phyloP scores from a whole-genome alignment of 2,888 invertebrate genomes.

The Drosophila gaucha region DNA sequence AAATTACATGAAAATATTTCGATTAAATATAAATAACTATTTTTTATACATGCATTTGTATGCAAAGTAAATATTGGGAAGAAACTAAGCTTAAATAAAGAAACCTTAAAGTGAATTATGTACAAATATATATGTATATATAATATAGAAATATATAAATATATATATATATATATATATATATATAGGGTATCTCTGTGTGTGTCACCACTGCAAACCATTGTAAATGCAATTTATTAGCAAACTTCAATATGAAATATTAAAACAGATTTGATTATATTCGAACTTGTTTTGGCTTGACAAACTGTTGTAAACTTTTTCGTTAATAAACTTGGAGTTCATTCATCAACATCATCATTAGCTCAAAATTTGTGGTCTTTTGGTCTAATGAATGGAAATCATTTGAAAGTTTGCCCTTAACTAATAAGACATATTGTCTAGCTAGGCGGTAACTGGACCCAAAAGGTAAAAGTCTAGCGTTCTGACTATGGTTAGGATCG shows the following conservation, averaged over 20 bases:
- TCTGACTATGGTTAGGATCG: background rate
- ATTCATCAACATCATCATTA: constrained; percentile 62
- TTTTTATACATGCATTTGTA: background rate
- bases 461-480: constrained; percentile 36
- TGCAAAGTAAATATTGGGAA: background rate
- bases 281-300: background rate
- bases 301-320: constrained; percentile 8
- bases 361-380: constrained; percentile 53
- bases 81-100: background rate
- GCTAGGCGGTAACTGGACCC: constrained; percentile 28
- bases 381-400: constrained; percentile 65
- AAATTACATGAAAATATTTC: constrained; percentile 7
- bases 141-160: too few species aligned
- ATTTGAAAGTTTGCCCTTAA: constrained; percentile 60
- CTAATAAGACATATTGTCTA: constrained; percentile 75
- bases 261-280: constrained; percentile 6
- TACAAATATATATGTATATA: too few species aligned
- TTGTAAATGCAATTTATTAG: background rate
- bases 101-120: background rate
- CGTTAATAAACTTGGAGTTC: constrained; percentile 51
- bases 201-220: background rate
- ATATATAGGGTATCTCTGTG: background rate
- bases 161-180: too few species aligned
- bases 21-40: constrained; percentile 2
- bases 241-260: constrained; percentile 3